These are phyloP conservation scores for Rotaria macrura DNA, from an alignment of 2,888 invertebrate genomes.

Conservation along the genomic window DNA sequence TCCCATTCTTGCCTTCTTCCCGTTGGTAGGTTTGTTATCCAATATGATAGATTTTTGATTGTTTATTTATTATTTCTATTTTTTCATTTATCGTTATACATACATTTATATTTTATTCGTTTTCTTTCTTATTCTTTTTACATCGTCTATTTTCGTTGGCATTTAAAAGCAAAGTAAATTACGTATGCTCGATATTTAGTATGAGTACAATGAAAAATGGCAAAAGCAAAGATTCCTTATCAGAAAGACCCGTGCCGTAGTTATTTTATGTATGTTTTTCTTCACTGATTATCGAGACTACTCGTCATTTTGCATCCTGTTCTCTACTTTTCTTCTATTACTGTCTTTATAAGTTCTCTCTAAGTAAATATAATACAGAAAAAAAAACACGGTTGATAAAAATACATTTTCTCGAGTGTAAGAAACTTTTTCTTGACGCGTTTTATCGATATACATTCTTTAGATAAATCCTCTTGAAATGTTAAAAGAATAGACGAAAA, in stretches of 20 bases:
- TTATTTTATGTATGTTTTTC: neutral
- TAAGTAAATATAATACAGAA: too few species aligned
- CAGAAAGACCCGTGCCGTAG: neutral
- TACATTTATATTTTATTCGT: neutral
- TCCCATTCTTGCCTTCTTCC: neutral
- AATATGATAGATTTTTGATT: neutral
- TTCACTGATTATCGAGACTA: neutral
- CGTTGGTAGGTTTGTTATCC: constrained; percentile 4
- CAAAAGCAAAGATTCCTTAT: neutral
- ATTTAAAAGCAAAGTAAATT: neutral
- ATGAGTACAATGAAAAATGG: neutral
- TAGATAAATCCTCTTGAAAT: too few species aligned
- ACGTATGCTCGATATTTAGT: neutral
- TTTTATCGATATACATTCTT: too few species aligned
- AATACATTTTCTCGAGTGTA: too few species aligned
- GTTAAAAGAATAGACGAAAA: too few species aligned
- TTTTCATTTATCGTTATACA: neutral
- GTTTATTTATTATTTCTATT: neutral
- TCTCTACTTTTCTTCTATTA: too few species aligned
- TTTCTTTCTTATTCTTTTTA: neutral
- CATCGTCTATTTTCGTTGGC: neutral
- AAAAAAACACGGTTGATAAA: too few species aligned
- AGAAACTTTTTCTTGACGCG: too few species aligned
- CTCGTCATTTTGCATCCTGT: neutral
- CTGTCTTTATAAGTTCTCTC: too few species aligned